Percentiles rank a stretch among this genome's conserved stretches.
Conservation (phyloP, 2,113 vertebrate species). For the Pogonocichla stellata region DNA sequence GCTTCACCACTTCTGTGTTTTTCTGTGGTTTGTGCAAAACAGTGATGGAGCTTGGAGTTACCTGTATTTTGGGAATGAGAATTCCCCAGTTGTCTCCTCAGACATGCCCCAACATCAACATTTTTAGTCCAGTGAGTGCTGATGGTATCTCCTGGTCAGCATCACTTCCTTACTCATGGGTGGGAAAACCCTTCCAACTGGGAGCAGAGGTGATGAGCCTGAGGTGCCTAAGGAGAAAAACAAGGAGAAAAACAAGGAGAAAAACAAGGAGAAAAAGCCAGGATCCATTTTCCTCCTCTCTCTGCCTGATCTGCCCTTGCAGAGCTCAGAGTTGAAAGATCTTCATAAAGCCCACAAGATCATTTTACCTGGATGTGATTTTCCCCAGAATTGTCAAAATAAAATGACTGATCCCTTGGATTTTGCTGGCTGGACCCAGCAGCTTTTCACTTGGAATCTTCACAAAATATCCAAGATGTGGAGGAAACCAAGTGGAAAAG, state of each 20-base stretch:
- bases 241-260: neutral
- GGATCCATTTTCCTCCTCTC: neutral
- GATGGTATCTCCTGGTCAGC: neutral
- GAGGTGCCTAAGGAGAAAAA: neutral
- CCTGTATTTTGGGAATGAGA: neutral
- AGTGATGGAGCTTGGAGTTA: neutral
- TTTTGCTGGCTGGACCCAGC: neutral
- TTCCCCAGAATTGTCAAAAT: neutral
- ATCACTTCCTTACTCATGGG: neutral
- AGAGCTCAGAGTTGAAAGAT: neutral
- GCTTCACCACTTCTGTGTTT: neutral
- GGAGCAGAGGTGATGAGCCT: neutral
- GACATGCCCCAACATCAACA: neutral
- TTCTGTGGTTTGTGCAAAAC: neutral
- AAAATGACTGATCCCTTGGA: neutral
- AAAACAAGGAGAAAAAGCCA: neutral
- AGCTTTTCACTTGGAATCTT: neutral
- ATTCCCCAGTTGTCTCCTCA: neutral
- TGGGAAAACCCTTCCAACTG: neutral
- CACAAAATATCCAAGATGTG: neutral
- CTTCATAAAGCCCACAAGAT: neutral
- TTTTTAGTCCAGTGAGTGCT: neutral
- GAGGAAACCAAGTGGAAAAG: neutral
- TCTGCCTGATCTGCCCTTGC: neutral
- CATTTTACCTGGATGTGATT: neutral